These are phyloP conservation scores for Hyposmocoma kahamanoa DNA, from an alignment of 1,140 invertebrate genomes.

Conservation along the genomic window DNA sequence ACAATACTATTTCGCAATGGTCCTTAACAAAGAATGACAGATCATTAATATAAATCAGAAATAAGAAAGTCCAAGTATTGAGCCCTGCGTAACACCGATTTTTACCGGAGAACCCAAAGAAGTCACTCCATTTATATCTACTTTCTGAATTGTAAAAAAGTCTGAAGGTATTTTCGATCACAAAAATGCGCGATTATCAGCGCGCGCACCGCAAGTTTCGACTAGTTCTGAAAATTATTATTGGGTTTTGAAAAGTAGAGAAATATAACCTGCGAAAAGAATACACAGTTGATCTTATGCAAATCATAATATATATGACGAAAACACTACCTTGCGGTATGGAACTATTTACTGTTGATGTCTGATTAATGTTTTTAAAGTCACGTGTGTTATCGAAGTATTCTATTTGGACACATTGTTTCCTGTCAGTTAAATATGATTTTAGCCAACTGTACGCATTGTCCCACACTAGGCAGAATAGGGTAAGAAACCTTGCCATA, in stretches of 20 bases:
- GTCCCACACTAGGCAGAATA: background rate
- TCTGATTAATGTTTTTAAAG: background rate
- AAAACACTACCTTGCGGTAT: background rate
- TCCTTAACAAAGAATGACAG: too few species aligned
- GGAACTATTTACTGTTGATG: too few species aligned
- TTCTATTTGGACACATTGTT: background rate
- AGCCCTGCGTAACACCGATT: too few species aligned
- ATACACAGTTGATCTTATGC: background rate
- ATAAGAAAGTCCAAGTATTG: too few species aligned
- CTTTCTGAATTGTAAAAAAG: too few species aligned
- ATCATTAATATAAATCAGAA: too few species aligned
- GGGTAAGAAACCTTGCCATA: slow-evolving; percentile 2
- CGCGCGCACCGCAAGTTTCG: background rate
- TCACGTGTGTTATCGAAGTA: background rate
- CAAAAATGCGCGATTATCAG: too few species aligned
- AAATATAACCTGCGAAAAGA: background rate
- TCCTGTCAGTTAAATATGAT: background rate
- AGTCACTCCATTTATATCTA: too few species aligned
- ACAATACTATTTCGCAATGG: too few species aligned
- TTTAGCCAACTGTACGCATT: slow-evolving; percentile 1
- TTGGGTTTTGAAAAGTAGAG: background rate
- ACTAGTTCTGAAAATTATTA: background rate
- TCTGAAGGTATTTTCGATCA: too few species aligned
- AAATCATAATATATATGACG: background rate
- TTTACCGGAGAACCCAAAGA: too few species aligned